These are phyloP conservation scores for Meiosimyza platycephala DNA, from an alignment of 2,888 invertebrate species.

Conservation along the genomic window DNA sequence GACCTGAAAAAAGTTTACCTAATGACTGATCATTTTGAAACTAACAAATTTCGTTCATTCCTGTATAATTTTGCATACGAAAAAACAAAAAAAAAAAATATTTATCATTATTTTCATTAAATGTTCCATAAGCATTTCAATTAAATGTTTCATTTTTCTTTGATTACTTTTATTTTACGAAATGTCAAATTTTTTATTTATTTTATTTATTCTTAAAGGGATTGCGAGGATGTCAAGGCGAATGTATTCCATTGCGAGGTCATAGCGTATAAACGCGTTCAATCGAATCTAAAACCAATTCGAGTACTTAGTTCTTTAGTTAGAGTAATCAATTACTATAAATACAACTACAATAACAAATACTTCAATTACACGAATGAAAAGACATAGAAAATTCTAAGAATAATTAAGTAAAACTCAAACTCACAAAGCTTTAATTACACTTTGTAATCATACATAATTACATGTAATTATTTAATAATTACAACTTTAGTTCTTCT, in stretches of 20 bases:
- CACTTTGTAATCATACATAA: neutral
- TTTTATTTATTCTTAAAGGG: constrained; percentile 64
- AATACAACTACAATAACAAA: constrained; percentile 14
- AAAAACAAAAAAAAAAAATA: neutral
- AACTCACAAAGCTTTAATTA: constrained; percentile 1
- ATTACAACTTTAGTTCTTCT: constrained; percentile 37
- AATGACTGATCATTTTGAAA: neutral
- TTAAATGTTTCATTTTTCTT: constrained; percentile 48
- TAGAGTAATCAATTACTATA: constrained; percentile 21
- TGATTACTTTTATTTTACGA: constrained; percentile 43
- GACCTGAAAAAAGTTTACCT: neutral
- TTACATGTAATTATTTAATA: too few species aligned
- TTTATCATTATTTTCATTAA: neutral
- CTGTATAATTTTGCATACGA: constrained; percentile 2
- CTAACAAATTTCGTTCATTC: neutral
- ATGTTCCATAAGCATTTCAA: constrained; percentile 23
- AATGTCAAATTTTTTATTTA: constrained; percentile 42
- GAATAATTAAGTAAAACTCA: constrained; percentile 45
- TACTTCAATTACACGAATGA: neutral
- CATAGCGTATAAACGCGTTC: constrained; percentile 69
- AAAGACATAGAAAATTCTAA: constrained; percentile 61
- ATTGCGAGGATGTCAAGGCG: constrained; percentile 70
- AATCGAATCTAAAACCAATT: constrained; percentile 11
- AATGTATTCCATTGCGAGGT: constrained; percentile 73
- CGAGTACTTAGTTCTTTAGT: constrained; percentile 10